These are phyloP conservation scores for Geodia barretti DNA, from an alignment of 37 sponge, comb jelly and placozoan genomes.

Conservation along the genomic window DNA sequence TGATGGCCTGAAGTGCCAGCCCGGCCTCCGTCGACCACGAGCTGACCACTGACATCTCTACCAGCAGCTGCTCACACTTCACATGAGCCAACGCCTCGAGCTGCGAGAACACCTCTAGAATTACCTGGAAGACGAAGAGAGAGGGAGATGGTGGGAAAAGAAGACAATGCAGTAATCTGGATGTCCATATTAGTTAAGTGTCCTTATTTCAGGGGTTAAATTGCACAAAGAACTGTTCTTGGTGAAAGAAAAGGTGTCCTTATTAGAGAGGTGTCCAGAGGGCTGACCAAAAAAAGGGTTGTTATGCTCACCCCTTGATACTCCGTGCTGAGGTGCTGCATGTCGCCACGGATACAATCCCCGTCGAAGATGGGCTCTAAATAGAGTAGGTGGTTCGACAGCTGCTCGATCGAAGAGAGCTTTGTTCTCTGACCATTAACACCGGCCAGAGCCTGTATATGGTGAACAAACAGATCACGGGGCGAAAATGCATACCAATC, in stretches of 20 bases:
- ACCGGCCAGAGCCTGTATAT: slow-evolving; percentile 29
- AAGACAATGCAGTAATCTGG: too few relatives aligned
- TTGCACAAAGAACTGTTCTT: too few relatives aligned
- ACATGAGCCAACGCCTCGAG: slow-evolving; percentile 14
- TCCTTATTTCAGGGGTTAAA: too few relatives aligned
- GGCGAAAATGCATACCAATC: too few relatives aligned
- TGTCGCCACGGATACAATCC: slow-evolving; percentile 15
- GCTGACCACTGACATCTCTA: slow-evolving; percentile 32
- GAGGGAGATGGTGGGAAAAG: not conserved
- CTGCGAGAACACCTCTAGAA: slow-evolving; percentile 17
- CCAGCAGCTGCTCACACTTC: slow-evolving; percentile 6
- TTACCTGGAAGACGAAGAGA: not conserved
- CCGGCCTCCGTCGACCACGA: slow-evolving; percentile 39
- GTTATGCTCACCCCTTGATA: slow-evolving; percentile 9
- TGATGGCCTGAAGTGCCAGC: slow-evolving; percentile 29
- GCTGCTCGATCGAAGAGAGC: slow-evolving; percentile 29
- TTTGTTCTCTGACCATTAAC: slow-evolving; percentile 24
- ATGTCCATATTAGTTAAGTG: too few relatives aligned
- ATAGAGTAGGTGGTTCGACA: slow-evolving; percentile 63
- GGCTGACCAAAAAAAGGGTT: too few relatives aligned
- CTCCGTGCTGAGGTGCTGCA: slow-evolving; percentile 1
- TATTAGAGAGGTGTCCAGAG: too few relatives aligned
- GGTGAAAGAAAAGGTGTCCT: too few relatives aligned
- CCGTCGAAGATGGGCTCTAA: slow-evolving; percentile 70
- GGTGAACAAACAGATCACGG: too few relatives aligned